Conservation (phyloP, 2,797 vertebrate species). For the Artibeus jamaicensis region DNA sequence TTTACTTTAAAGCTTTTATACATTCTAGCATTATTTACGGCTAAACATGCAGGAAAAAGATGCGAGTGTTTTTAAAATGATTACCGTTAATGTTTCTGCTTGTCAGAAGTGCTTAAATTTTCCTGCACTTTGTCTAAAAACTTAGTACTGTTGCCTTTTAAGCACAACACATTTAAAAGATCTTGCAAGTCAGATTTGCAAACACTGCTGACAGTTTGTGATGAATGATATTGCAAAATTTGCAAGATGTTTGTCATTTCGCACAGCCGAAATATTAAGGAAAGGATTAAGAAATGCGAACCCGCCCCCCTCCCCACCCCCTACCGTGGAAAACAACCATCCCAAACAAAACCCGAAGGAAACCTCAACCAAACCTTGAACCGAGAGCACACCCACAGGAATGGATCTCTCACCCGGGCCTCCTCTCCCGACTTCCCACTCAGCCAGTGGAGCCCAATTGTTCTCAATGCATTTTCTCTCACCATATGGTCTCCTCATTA, state of each 20-base stretch:
- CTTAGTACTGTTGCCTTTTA: constrained; percentile 86
- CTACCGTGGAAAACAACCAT: constrained; percentile 72
- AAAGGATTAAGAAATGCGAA: constrained; percentile 81
- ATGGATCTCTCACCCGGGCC: constrained; percentile 74
- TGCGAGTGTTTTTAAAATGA: constrained; percentile 85
- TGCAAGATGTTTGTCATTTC: constrained; percentile 84
- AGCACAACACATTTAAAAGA: constrained; percentile 85
- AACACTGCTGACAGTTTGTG: constrained; percentile 86
- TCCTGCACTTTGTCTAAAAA: constrained; percentile 86
- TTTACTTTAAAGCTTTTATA: constrained; percentile 83
- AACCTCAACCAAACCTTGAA: constrained; percentile 73
- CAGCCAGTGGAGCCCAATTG: constrained; percentile 85
- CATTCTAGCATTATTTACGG: constrained; percentile 83
- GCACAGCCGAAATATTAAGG: constrained; percentile 79
- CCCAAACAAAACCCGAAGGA: constrained; percentile 39
- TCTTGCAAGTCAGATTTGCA: constrained; percentile 85
- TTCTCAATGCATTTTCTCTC: constrained; percentile 85
- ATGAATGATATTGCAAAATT: constrained; percentile 85
- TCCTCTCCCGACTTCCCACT: constrained; percentile 80
- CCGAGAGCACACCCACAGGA: constrained; percentile 69
- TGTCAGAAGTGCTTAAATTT: constrained; percentile 87
- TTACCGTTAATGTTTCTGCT: constrained; percentile 86
- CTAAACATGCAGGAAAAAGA: constrained; percentile 84
- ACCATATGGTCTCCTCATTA: constrained; percentile 90
- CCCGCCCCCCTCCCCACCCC: constrained; percentile 46